Conservation (phyloP, 92 coral and sea anemone genomes). For the Porites cylindrica region DNA sequence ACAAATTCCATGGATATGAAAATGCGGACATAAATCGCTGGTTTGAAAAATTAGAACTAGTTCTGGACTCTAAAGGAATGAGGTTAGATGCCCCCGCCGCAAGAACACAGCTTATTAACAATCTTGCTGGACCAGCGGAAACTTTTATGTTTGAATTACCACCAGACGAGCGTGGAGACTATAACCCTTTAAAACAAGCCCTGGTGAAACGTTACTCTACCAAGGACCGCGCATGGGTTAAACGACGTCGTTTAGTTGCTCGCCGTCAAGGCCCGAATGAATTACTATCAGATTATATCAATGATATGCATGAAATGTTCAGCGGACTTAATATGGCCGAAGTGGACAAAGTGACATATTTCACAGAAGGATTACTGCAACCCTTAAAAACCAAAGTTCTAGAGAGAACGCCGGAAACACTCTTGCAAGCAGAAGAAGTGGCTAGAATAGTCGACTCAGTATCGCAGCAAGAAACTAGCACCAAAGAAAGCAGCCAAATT, state of each 20-base stretch:
- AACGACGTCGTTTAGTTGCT: background rate
- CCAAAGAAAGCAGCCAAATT: background rate
- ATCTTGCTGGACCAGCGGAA: background rate
- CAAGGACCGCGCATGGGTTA: background rate
- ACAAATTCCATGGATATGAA: background rate
- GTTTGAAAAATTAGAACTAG: background rate
- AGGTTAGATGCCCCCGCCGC: background rate
- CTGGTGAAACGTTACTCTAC: background rate
- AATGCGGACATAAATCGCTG: background rate
- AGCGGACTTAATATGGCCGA: conserved; percentile 6
- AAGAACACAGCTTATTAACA: background rate
- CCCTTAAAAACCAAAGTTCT: background rate
- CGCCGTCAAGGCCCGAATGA: conserved; percentile 9
- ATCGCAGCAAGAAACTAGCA: background rate
- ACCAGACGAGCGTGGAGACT: background rate
- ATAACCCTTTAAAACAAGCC: background rate
- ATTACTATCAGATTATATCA: background rate
- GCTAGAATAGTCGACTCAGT: background rate
- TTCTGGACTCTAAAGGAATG: background rate
- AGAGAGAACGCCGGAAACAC: conserved; percentile 5
- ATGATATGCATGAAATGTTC: conserved; percentile 17
- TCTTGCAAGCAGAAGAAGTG: conserved; percentile 1
- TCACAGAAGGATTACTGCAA: background rate
- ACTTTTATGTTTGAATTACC: background rate
- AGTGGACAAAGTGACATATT: background rate